A percentile compares a stretch with the other conserved stretches of the same genome.
Conservation (phyloP, 2,797 vertebrate genomes). For the Betta splendens region DNA sequence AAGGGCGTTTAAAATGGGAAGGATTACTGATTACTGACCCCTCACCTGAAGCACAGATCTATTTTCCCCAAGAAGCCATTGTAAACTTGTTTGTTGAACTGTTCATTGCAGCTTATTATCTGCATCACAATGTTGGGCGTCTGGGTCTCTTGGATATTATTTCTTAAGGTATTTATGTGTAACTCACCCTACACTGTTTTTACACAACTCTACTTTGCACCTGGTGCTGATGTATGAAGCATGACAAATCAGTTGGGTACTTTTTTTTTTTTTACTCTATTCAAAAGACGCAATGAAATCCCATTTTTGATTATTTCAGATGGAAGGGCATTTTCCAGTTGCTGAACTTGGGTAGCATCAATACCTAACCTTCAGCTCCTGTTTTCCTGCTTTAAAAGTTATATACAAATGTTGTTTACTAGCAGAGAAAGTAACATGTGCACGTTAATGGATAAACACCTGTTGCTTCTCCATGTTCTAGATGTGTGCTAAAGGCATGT, state of each 20-base stretch:
- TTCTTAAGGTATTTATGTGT: slow-evolving; percentile 56
- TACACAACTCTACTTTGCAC: slow-evolving; percentile 35
- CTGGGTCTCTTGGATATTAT: not conserved
- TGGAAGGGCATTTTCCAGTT: slow-evolving; percentile 40
- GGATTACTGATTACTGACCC: slow-evolving; percentile 7
- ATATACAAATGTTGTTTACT: slow-evolving; percentile 45
- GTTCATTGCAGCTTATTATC: slow-evolving; percentile 7
- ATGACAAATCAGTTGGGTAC: slow-evolving; percentile 73
- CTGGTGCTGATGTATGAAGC: slow-evolving; percentile 54
- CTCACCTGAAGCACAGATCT: slow-evolving; percentile 23
- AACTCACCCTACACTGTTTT: slow-evolving; percentile 13
- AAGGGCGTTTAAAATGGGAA: not conserved
- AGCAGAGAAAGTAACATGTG: slow-evolving; percentile 36
- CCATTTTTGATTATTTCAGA: slow-evolving; percentile 37
- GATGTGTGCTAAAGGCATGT: slow-evolving; percentile 48
- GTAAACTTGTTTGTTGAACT: slow-evolving; percentile 13
- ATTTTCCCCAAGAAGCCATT: slow-evolving; percentile 36
- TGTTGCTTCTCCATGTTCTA: slow-evolving; percentile 37
- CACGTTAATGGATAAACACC: slow-evolving; percentile 36
- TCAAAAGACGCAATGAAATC: slow-evolving; percentile 39
- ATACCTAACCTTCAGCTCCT: slow-evolving; percentile 49
- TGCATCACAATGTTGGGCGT: slow-evolving; percentile 7
- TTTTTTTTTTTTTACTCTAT: slow-evolving; percentile 51
- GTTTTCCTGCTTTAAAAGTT: slow-evolving; percentile 61
- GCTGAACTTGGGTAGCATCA: slow-evolving; percentile 39